phyloP scores from a whole-genome alignment of 2,113 vertebrate species.

The Petrocephalus microphthalmus region DNA sequence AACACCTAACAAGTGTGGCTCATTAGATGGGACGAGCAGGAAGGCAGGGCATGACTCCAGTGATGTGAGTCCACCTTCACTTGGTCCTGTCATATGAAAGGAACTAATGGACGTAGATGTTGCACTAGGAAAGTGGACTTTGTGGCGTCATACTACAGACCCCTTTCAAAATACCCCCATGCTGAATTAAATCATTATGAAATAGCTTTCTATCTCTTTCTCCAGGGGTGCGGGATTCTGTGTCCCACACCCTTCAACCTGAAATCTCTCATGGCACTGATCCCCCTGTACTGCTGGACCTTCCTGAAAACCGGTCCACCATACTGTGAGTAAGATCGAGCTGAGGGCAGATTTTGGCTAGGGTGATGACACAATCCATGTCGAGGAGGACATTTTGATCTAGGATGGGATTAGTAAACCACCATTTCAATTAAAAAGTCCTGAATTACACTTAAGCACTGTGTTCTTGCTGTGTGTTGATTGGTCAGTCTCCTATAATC shows the following conservation, averaged over 20 bases:
- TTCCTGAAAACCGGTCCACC: conserved; percentile 58
- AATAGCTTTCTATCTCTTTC: not conserved
- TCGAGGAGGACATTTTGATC: not conserved
- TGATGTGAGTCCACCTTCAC: not conserved
- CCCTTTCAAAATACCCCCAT: not conserved
- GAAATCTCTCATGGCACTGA: conserved; percentile 46
- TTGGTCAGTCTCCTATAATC: not conserved
- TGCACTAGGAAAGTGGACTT: not conserved
- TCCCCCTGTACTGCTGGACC: conserved; percentile 58
- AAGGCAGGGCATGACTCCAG: too few species aligned
- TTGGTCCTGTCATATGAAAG: not conserved
- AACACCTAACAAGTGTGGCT: too few species aligned
- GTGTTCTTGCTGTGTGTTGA: not conserved
- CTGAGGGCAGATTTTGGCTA: not conserved
- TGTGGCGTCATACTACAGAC: not conserved
- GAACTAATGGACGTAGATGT: not conserved
- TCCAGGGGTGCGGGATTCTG: conserved; percentile 66
- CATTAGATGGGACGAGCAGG: too few species aligned
- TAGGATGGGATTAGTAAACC: not conserved
- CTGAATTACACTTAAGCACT: not conserved
- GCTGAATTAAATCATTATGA: not conserved
- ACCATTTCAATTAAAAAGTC: not conserved
- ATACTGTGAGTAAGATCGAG: conserved; percentile 51
- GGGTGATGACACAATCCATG: not conserved
- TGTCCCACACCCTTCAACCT: conserved; percentile 62